Base-by-base conservation (phyloP, 2,113 vertebrate genomes). In the Brachypteracias leptosomus region DNA sequence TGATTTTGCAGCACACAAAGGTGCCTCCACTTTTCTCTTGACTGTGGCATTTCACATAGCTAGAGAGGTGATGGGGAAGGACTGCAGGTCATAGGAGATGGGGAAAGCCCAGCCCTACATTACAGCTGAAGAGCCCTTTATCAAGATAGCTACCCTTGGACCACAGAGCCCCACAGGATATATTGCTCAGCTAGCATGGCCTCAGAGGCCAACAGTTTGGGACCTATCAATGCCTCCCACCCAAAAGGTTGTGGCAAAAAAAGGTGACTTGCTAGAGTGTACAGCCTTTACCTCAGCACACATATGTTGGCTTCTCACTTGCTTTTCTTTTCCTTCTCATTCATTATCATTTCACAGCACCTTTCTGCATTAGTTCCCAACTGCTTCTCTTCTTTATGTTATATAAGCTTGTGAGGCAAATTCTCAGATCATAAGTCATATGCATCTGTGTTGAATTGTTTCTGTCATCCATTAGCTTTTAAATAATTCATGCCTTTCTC, bases 401-500 rank as follows among this genome's bases (percentile, higher is more conserved):
- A 66, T 31, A 63, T 52, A 63, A 91, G 24, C 47, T 88, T 67
- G 33, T 78, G 85, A 70, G 65, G 85, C 72, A 94, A 80, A 94
- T 71, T 93, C 82, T 96, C 61, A 38, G 80, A 90, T 88, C 51
- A 12, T 78, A 90, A 92, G 72, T 90, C 63, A 86, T 93, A 72
- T 77, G 36, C 55, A 86, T 79, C 54, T 79, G 20, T 88, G 51
- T 46, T 86, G 63, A 91, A 88, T 92, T 88, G 47, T 84, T 94
- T 93, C 78, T 74, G 24, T 68, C 87, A 91, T 65, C 65, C 20
- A 75, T 88, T 88, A 88, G 18, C 6, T 55, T 91, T 93, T 84
- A 88, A 96, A 93, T 88, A 91, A 90, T 90, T 92, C 65, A 83
- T 74, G 52, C 28, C 11, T 90, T 75, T 86, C 47, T 71, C 35